Evolutionary conservation across 2,113 vertebrate genomes (phyloP).

Genomic region (Oryzias woworae): DNA sequence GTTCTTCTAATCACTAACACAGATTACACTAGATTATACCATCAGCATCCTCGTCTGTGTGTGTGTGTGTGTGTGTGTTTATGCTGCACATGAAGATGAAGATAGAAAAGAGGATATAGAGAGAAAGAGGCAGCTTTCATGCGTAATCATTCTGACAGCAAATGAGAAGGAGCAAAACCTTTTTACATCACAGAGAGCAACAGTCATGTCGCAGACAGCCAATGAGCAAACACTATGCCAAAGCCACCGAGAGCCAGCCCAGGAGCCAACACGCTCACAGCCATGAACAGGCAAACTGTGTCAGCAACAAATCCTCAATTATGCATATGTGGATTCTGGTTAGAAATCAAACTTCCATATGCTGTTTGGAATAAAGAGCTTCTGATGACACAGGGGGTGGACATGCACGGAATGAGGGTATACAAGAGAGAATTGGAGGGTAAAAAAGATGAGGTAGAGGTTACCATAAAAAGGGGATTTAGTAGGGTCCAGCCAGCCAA

Average conservation of each 20-base stretch:
- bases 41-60: slow-evolving; percentile 36
- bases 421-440: slow-evolving; percentile 23
- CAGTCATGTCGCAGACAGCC: slow-evolving; percentile 50
- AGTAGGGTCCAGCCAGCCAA: not conserved
- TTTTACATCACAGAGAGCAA: slow-evolving; percentile 65
- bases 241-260: slow-evolving; percentile 30
- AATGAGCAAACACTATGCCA: slow-evolving; percentile 46
- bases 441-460: slow-evolving; percentile 39
- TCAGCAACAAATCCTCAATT: slow-evolving; percentile 7
- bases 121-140: slow-evolving; percentile 44
- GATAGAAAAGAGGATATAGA: slow-evolving; percentile 28
- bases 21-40: slow-evolving; percentile 66
- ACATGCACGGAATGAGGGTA: slow-evolving; percentile 44
- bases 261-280: slow-evolving; percentile 21
- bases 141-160: slow-evolving; percentile 47
- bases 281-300: slow-evolving; percentile 33
- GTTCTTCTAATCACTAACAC: slow-evolving; percentile 58
- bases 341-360: slow-evolving; percentile 5
- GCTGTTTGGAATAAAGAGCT: not conserved
- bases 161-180: slow-evolving; percentile 49
- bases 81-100: slow-evolving; percentile 14
- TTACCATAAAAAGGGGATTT: slow-evolving; percentile 30
- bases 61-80: slow-evolving; percentile 16
- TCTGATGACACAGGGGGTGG: slow-evolving; percentile 38
- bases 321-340: slow-evolving; percentile 3